These are phyloP conservation scores for Colletes collaris DNA, from an alignment of 2,888 invertebrate species.

Conservation along the genomic window DNA sequence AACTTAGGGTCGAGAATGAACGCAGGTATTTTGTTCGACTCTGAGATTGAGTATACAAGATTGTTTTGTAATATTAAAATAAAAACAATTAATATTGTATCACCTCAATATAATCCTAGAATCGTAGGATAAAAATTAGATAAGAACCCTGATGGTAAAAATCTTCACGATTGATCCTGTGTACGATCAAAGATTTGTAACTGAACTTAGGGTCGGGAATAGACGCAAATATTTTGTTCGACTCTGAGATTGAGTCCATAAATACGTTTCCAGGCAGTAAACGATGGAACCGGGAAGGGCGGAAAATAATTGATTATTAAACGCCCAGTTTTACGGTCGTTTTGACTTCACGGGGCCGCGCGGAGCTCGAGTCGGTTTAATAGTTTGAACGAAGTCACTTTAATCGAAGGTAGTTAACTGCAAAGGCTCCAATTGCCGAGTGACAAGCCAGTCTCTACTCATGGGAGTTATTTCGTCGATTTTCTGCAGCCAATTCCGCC, in stretches of 20 bases:
- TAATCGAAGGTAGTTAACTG: constrained; percentile 42
- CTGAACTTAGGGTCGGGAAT: no score
- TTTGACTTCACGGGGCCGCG: not conserved
- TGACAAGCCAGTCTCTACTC: constrained; percentile 18
- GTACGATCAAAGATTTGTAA: no score
- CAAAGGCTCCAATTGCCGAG: constrained; percentile 35
- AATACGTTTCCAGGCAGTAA: constrained; percentile 14
- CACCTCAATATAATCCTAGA: no score
- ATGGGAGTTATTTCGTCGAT: constrained; percentile 47
- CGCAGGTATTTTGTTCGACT: no score
- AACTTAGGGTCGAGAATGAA: no score
- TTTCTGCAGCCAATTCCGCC: constrained; percentile 38
- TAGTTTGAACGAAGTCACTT: constrained; percentile 30
- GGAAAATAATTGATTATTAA: constrained; percentile 42
- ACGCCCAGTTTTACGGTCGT: constrained; percentile 11
- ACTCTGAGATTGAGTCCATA: constrained; percentile 13
- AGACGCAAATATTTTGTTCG: not conserved
- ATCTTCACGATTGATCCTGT: no score
- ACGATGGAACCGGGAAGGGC: not conserved
- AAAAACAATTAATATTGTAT: no score
- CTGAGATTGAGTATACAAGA: no score
- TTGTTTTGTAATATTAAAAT: no score
- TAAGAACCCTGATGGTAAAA: no score
- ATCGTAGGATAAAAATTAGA: no score
- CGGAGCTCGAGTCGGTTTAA: constrained; percentile 12